These are phyloP conservation scores for Hyposmocoma kahamanoa DNA, from an alignment of 1,140 invertebrate species.

Conservation along the genomic window DNA sequence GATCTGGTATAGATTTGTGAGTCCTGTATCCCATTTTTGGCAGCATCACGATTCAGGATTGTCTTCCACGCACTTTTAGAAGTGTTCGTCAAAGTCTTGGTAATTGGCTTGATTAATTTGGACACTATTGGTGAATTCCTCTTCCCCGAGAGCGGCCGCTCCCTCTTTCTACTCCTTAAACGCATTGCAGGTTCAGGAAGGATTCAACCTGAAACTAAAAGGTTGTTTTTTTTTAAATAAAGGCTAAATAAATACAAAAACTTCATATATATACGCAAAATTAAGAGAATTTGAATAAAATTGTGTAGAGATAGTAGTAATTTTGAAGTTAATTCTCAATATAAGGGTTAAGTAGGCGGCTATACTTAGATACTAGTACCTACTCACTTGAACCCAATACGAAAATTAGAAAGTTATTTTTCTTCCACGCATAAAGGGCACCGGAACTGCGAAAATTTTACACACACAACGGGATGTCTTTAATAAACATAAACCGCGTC, in stretches of 20 bases:
- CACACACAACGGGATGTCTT: not conserved
- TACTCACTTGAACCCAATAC: not conserved
- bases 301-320: no score
- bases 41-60: slow-evolving; percentile 35
- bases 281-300: no score
- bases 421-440: not conserved
- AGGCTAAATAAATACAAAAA: no score
- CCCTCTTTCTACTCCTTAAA: slow-evolving; percentile 65
- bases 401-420: slow-evolving; percentile 5
- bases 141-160: slow-evolving; percentile 58
- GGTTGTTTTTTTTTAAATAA: not conserved
- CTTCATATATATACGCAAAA: no score
- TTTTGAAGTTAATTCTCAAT: no score
- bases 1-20: slow-evolving; percentile 40
- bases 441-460: not conserved
- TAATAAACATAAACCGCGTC: not conserved
- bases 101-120: slow-evolving; percentile 34
- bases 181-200: slow-evolving; percentile 56
- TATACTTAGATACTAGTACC: no score
- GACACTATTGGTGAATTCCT: slow-evolving; percentile 32
- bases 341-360: no score
- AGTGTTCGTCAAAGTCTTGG: slow-evolving; percentile 26
- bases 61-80: slow-evolving; percentile 40
- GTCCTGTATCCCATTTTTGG: slow-evolving; percentile 41
- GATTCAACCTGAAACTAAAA: slow-evolving; percentile 37